phyloP scores from a whole-genome alignment of 2,113 vertebrate genomes.

The Montifringilla adamsi region DNA sequence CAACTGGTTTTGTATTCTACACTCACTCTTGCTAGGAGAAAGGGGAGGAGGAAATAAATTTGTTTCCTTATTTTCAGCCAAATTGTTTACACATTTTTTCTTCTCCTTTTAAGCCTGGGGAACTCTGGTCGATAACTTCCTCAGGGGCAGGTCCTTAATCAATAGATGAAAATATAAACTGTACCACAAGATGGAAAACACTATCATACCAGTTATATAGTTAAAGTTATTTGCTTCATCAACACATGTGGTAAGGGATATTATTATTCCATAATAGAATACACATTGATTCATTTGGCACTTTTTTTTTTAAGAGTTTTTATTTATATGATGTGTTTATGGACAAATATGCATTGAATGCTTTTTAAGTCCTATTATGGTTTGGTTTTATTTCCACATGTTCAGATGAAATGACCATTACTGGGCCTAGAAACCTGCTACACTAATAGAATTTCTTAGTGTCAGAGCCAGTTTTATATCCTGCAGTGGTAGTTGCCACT shows the following conservation, averaged over 20 bases:
- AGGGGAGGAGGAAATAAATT: neutral
- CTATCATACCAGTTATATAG: conserved; percentile 19
- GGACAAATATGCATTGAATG: conserved; percentile 70
- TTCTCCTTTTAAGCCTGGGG: conserved; percentile 6
- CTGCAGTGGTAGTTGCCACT: conserved; percentile 55
- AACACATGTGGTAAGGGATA: conserved; percentile 61
- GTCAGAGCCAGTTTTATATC: conserved; percentile 50
- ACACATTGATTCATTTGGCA: conserved; percentile 72
- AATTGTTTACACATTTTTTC: conserved; percentile 43
- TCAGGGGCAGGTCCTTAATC: conserved; percentile 19
- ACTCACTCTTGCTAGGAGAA: neutral
- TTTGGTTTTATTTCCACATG: conserved; percentile 73
- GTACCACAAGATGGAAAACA: conserved; percentile 65
- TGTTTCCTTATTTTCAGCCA: conserved; percentile 42
- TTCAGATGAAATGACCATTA: conserved; percentile 68
- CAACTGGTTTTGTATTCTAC: neutral
- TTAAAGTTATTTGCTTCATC: conserved; percentile 53
- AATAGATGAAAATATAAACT: conserved; percentile 52
- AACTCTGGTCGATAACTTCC: conserved; percentile 19
- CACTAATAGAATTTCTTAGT: conserved; percentile 61
- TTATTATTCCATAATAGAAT: conserved; percentile 69
- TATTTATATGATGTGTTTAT: conserved; percentile 75
- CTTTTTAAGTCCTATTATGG: conserved; percentile 67
- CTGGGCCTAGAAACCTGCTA: neutral
- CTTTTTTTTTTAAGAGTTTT: conserved; percentile 40